A percentile compares a stretch with the other conserved stretches of the same genome.
These are phyloP conservation scores for Rachycentron canadum DNA, from an alignment of 2,797 vertebrate genomes.

Conservation along the genomic window DNA sequence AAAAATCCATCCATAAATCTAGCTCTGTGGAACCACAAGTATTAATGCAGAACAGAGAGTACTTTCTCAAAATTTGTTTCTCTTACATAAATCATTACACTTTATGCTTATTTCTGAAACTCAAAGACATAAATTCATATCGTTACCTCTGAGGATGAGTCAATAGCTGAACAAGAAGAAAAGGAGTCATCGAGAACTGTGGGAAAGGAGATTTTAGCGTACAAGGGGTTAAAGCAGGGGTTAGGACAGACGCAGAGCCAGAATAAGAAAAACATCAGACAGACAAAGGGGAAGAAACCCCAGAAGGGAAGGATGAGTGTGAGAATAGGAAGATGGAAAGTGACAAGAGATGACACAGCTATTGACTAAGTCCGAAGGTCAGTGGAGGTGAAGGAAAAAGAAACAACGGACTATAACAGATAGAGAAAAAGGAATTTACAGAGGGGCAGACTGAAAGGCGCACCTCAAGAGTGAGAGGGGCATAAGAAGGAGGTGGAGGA, in stretches of 20 bases:
- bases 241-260: conserved; percentile 23
- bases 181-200: conserved; percentile 22
- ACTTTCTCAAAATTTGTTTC: conserved; percentile 34
- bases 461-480: conserved; percentile 16
- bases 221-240: conserved; percentile 41
- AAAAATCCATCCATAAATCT: conserved; percentile 69
- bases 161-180: conserved; percentile 13
- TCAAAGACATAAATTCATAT: rapidly evolving
- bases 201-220: conserved; percentile 54
- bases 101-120: background rate
- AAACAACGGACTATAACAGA: conserved; percentile 60
- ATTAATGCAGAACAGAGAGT: conserved; percentile 49
- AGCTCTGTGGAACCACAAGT: conserved; percentile 34
- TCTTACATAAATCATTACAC: conserved; percentile 17
- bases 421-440: conserved; percentile 44
- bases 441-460: conserved; percentile 4
- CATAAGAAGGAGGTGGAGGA: conserved; percentile 4
- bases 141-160: conserved; percentile 16
- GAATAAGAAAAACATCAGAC: conserved; percentile 53
- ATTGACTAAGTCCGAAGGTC: conserved; percentile 58
- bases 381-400: conserved; percentile 66
- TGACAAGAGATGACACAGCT: conserved; percentile 70
- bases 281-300: conserved; percentile 67
- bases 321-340: conserved; percentile 76
- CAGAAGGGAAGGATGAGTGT: conserved; percentile 59